phyloP scores from a whole-genome alignment of 1,140 invertebrate species.

The Drosophila carrolli region DNA sequence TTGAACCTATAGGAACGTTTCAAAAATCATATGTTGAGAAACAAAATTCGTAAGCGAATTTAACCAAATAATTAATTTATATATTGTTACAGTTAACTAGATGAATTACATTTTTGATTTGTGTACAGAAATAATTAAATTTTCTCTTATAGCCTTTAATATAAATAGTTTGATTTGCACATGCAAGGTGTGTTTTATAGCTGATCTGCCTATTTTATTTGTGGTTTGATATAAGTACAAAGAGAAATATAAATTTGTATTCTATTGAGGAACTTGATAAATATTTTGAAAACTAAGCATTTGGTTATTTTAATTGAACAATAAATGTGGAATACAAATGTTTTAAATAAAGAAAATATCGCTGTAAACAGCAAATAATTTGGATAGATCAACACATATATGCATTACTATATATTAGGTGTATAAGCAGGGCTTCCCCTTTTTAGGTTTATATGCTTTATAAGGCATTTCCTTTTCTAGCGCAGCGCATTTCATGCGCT shows the following conservation, averaged over 20 bases:
- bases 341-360: neutral
- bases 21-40: slow-evolving; percentile 24
- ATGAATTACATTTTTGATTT: slow-evolving; percentile 40
- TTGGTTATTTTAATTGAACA: slow-evolving; percentile 5
- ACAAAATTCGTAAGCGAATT: slow-evolving; percentile 8
- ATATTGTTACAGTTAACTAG: slow-evolving; percentile 32
- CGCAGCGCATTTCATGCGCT: slow-evolving; percentile 50
- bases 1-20: slow-evolving; percentile 64
- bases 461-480: slow-evolving; percentile 36
- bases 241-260: slow-evolving; percentile 14
- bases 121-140: slow-evolving; percentile 42
- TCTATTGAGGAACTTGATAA: slow-evolving; percentile 42
- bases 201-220: slow-evolving; percentile 15
- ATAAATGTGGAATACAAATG: slow-evolving; percentile 5
- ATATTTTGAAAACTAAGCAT: slow-evolving; percentile 13
- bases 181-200: slow-evolving; percentile 16
- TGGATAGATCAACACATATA: slow-evolving; percentile 18
- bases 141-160: slow-evolving; percentile 28
- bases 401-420: slow-evolving; percentile 16
- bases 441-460: slow-evolving; percentile 27
- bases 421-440: slow-evolving; percentile 2
- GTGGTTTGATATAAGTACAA: slow-evolving; percentile 19
- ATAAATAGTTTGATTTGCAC: slow-evolving; percentile 38
- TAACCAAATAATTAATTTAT: slow-evolving; percentile 21
- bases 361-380: slow-evolving; percentile 19